Percentiles rank a stretch among this genome's conserved stretches.
Conservation (phyloP, 1,140 invertebrate species). For the Ptiloglossa arizonensis region DNA sequence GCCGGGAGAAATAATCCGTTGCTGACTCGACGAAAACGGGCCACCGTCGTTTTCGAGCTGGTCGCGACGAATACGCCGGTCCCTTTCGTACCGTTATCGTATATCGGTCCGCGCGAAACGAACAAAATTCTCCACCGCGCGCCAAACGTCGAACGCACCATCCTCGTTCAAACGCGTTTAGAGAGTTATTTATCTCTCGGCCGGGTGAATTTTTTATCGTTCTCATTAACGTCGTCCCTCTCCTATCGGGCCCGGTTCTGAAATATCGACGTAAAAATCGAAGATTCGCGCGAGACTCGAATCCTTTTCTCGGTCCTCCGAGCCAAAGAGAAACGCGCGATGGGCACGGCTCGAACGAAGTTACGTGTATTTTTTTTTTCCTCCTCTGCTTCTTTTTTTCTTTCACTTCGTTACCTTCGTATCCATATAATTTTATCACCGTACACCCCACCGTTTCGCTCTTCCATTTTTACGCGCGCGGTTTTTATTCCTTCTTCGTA, state of each 20-base stretch:
- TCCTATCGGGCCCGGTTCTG: too few relatives aligned
- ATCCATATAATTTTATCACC: slow-evolving; percentile 11
- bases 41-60: slow-evolving; percentile 1
- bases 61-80: slow-evolving; percentile 3
- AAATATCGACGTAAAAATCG: too few relatives aligned
- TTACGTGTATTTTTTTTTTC: too few relatives aligned
- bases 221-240: not conserved
- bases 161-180: not conserved
- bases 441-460: not conserved
- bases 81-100: not conserved
- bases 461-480: not conserved
- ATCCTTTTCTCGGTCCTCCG: not conserved
- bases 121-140: not conserved
- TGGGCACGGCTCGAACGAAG: too few relatives aligned
- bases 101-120: not conserved
- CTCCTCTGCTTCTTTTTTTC: too few relatives aligned
- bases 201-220: not conserved
- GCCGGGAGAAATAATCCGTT: slow-evolving; percentile 33
- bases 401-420: slow-evolving; percentile 18
- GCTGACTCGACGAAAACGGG: slow-evolving; percentile 40
- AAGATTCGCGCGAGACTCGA: too few relatives aligned
- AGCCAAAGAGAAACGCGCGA: too few relatives aligned
- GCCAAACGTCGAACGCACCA: not conserved
- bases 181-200: not conserved
- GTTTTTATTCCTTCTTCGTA: not conserved